These are phyloP conservation scores for Chlamydotis undulata DNA, from an alignment of 2,113 vertebrate species.

Conservation along the genomic window DNA sequence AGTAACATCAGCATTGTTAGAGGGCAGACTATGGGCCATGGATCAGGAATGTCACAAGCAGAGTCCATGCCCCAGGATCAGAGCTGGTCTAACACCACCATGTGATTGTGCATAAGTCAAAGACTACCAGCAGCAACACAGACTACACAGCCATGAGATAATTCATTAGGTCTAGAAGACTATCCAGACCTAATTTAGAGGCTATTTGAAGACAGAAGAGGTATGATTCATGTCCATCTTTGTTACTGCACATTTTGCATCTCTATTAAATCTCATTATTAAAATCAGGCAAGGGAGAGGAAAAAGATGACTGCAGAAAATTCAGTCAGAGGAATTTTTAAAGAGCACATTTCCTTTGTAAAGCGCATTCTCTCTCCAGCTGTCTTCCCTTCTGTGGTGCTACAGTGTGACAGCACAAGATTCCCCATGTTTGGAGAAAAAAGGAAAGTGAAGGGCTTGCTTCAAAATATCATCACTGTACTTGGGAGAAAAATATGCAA, in stretches of 20 bases:
- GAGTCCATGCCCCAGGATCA: background rate
- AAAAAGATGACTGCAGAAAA: background rate
- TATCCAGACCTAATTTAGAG: background rate
- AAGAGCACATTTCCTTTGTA: background rate
- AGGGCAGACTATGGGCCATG: fast-evolving
- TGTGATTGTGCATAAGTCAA: background rate
- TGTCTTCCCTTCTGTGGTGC: conserved; percentile 46
- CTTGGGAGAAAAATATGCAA: background rate
- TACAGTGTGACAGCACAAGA: background rate
- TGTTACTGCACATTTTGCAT: background rate
- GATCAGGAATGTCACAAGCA: background rate
- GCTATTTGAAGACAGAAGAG: background rate
- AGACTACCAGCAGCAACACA: background rate
- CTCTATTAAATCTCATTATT: conserved; percentile 2
- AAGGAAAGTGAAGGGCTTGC: background rate
- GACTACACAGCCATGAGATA: background rate
- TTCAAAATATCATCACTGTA: background rate
- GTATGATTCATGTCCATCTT: background rate
- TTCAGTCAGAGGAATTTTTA: background rate
- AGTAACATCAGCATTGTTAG: background rate
- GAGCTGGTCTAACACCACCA: background rate
- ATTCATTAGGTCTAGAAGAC: background rate
- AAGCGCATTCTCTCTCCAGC: conserved; percentile 13
- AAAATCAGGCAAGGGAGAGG: conserved; percentile 11
- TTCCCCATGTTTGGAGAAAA: background rate